A percentile compares a stretch with the other conserved stretches of the same genome.
Conservation (phyloP, 2,113 vertebrate genomes). For the Megaceryle maxima region DNA sequence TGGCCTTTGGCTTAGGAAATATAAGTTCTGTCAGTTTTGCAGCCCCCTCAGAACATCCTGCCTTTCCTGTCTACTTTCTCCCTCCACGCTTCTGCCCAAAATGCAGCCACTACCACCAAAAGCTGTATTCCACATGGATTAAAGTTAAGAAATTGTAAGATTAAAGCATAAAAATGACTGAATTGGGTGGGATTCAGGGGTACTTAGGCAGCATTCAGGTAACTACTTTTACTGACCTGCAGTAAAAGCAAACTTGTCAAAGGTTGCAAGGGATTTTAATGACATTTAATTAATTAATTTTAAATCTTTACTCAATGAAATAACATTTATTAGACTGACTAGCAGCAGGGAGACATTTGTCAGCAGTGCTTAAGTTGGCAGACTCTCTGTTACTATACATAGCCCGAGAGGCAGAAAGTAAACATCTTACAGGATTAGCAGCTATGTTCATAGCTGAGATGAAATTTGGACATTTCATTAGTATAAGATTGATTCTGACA, state of each 20-base stretch:
- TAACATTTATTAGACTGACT: constrained; percentile 50
- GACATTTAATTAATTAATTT: constrained; percentile 63
- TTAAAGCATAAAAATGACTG: not conserved
- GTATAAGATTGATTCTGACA: constrained; percentile 68
- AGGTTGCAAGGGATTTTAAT: constrained; percentile 63
- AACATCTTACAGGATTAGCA: constrained; percentile 63
- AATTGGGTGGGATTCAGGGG: not conserved
- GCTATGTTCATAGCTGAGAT: constrained; percentile 58
- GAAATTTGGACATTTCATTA: constrained; percentile 70
- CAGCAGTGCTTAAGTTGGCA: constrained; percentile 57
- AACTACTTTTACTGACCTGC: not conserved
- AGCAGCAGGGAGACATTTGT: constrained; percentile 27
- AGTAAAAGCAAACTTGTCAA: constrained; percentile 17
- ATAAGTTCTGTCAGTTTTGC: not conserved
- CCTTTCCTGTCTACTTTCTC: not conserved
- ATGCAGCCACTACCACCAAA: not conserved
- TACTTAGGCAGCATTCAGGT: not conserved
- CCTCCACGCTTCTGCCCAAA: not conserved
- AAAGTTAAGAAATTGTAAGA: not conserved
- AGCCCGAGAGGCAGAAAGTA: constrained; percentile 54
- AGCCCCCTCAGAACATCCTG: not conserved
- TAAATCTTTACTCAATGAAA: constrained; percentile 58
- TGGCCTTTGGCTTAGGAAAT: not conserved
- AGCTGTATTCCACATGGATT: not conserved
- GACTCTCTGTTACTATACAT: constrained; percentile 62